Percentiles rank a stretch among this genome's conserved stretches.
Evolutionary conservation across 2,888 invertebrate species (phyloP).

Genomic region (Gnatocerus cornutus): DNA sequence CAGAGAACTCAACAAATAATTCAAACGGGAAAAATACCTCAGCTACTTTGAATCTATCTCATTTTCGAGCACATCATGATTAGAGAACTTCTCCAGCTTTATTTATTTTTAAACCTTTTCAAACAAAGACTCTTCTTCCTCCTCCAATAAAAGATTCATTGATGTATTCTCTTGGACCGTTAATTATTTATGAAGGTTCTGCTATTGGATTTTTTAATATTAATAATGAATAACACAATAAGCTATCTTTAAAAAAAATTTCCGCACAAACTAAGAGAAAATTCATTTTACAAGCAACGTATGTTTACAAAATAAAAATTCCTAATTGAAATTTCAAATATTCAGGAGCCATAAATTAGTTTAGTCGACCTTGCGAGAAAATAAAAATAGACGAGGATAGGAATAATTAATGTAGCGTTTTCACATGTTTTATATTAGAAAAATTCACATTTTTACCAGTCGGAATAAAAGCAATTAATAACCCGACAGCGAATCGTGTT

Average conservation of each 20-base stretch:
- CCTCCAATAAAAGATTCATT: constrained; percentile 38
- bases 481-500: neutral
- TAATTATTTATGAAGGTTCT: constrained; percentile 35
- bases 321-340: constrained; percentile 33
- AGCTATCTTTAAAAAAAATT: constrained; percentile 23
- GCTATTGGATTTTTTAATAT: constrained; percentile 37
- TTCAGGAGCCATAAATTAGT: constrained; percentile 22
- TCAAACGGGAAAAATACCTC: constrained; percentile 8
- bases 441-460: constrained; percentile 5
- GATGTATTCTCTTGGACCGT: constrained; percentile 33
- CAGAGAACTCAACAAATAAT: constrained; percentile 21
- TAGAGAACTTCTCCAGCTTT: constrained; percentile 23
- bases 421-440: constrained; percentile 9
- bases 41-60: constrained; percentile 18
- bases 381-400: constrained; percentile 18
- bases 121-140: constrained; percentile 23
- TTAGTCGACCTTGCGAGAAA: constrained; percentile 21
- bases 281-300: constrained; percentile 14
- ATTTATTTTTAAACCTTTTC: constrained; percentile 37
- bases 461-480: constrained; percentile 1
- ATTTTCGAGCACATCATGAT: constrained; percentile 16
- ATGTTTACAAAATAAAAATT: constrained; percentile 29
- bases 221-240: constrained; percentile 28
- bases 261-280: constrained; percentile 15
- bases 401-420: constrained; percentile 19